phyloP scores from a whole-genome alignment of 2,113 vertebrate species.

The Mandrillus leucophaeus region DNA sequence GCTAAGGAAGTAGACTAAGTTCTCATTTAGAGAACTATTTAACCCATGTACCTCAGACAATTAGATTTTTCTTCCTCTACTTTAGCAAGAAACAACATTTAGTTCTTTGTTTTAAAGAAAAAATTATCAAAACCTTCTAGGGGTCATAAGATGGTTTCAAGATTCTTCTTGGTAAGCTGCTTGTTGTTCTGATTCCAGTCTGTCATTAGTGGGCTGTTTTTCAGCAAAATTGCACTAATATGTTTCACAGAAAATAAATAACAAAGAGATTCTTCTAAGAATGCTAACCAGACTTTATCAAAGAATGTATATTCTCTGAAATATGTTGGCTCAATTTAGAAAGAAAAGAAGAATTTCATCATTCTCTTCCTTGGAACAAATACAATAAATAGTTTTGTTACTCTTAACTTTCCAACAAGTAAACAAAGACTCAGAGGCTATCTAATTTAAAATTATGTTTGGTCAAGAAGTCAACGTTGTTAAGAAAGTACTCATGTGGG shows the following conservation, averaged over 20 bases:
- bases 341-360: conserved; percentile 42
- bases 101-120: background rate
- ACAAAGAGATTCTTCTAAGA: background rate
- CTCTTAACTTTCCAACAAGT: conserved; percentile 44
- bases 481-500: background rate
- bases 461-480: background rate
- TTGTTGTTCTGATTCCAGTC: background rate
- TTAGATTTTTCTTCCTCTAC: background rate
- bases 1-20: background rate
- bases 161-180: background rate
- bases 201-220: background rate
- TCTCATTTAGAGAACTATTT: background rate
- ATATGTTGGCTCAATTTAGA: conserved; percentile 30
- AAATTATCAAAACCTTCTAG: background rate
- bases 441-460: conserved; percentile 1
- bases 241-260: conserved; percentile 17
- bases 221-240: background rate
- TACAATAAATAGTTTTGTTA: conserved; percentile 40
- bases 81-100: background rate
- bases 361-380: conserved; percentile 45
- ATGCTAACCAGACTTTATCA: conserved; percentile 22
- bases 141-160: background rate
- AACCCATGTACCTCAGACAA: background rate
- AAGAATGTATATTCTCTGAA: conserved; percentile 30
- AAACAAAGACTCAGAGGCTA: background rate